Percentiles rank a stretch among this genome's conserved stretches.
Conservation (phyloP, 1,140 invertebrate genomes). For the Halesus radiatus region DNA sequence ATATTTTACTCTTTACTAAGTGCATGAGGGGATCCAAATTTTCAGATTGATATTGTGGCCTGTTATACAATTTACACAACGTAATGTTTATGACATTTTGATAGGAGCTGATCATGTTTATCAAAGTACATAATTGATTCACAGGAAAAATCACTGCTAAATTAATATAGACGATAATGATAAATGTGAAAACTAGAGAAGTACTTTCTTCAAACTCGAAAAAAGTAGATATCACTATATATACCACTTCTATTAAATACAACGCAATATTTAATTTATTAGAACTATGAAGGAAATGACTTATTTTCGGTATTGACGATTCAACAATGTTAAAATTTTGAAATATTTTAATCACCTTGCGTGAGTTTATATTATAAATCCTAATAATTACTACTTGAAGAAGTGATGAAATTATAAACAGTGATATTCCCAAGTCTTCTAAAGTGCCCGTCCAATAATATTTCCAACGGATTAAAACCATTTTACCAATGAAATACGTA, state of each 20-base stretch:
- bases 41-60: too few relatives aligned
- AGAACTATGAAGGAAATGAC: not conserved
- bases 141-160: not conserved
- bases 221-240: too few relatives aligned
- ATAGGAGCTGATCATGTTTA: not conserved
- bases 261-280: not conserved
- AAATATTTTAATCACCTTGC: not conserved
- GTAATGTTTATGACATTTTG: not conserved
- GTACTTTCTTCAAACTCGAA: too few relatives aligned
- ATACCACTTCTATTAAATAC: not conserved
- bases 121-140: not conserved
- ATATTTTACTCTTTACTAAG: too few relatives aligned
- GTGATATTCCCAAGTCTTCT: too few relatives aligned
- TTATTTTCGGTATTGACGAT: not conserved
- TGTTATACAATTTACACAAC: not conserved
- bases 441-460: too few relatives aligned
- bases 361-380: too few relatives aligned
- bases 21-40: too few relatives aligned
- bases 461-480: too few relatives aligned
- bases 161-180: not conserved
- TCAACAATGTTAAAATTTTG: not conserved
- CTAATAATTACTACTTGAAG: too few relatives aligned
- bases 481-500: too few relatives aligned
- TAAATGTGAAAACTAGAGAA: not conserved
- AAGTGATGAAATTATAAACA: too few relatives aligned